Evolutionary conservation across 2,797 vertebrate genomes (phyloP).

Genomic region (Poeciliopsis infans): DNA sequence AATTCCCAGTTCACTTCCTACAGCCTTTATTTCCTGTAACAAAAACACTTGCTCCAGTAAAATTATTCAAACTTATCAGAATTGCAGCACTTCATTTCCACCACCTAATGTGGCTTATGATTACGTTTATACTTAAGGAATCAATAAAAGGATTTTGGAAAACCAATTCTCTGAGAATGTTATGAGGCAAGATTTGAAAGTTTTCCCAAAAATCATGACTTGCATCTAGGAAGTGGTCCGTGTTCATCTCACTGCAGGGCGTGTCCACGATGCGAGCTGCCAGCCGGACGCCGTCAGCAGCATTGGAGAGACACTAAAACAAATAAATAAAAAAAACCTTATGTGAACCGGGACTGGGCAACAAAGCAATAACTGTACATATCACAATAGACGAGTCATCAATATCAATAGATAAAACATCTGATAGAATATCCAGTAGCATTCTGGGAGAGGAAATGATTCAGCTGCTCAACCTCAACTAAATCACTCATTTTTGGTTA

Average conservation of each 20-base stretch:
- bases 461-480: too few species aligned
- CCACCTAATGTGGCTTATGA: background rate
- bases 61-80: background rate
- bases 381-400: too few species aligned
- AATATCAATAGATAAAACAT: too few species aligned
- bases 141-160: background rate
- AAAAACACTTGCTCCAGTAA: slow-evolving; percentile 29
- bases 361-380: too few species aligned
- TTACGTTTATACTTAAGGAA: background rate
- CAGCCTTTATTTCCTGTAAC: slow-evolving; percentile 91
- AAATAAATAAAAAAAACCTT: slow-evolving; percentile 34
- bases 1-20: slow-evolving; percentile 90
- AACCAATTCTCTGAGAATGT: background rate
- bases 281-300: slow-evolving; percentile 90
- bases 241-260: slow-evolving; percentile 97
- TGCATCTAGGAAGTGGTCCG: slow-evolving; percentile 91
- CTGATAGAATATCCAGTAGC: too few species aligned
- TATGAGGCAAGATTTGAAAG: background rate
- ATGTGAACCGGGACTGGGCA: too few species aligned
- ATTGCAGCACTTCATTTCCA: background rate
- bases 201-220: slow-evolving; percentile 40
- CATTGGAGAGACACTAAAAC: slow-evolving; percentile 87
- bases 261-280: slow-evolving; percentile 97
- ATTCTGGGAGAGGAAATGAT: too few species aligned
- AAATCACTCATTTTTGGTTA: too few species aligned